A percentile compares a stretch with the other conserved stretches of the same genome.
phyloP scores from a whole-genome alignment of 2,797 vertebrate species.

The Catamblyrhynchus diadema region DNA sequence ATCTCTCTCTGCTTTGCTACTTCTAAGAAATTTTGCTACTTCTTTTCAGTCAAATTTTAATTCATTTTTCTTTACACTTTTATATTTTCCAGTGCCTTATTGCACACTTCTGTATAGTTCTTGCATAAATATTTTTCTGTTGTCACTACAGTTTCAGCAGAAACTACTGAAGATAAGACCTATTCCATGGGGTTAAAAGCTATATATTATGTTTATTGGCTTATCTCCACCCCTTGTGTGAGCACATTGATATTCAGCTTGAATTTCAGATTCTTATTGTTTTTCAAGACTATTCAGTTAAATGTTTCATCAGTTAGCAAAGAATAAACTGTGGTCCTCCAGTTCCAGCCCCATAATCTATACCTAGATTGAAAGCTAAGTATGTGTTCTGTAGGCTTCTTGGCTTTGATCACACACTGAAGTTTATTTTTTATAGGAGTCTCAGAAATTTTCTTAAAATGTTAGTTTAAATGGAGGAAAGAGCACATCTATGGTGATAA shows the following conservation, averaged over 20 bases:
- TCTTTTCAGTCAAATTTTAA: not conserved
- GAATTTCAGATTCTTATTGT: not conserved
- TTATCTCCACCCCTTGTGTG: not conserved
- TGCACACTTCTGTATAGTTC: not conserved
- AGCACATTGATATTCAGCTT: not conserved
- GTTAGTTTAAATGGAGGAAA: not conserved
- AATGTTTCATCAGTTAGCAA: not conserved
- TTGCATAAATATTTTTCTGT: not conserved
- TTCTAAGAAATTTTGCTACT: not conserved
- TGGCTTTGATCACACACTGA: not conserved
- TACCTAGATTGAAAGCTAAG: not conserved
- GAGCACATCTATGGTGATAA: not conserved
- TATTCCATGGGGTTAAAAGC: not conserved
- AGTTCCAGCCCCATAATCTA: not conserved
- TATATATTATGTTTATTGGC: not conserved
- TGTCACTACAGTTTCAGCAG: not conserved
- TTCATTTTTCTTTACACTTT: not conserved
- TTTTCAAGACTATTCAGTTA: not conserved
- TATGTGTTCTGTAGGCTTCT: not conserved
- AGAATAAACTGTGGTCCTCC: not conserved
- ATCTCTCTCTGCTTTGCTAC: not conserved
- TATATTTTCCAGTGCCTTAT: not conserved
- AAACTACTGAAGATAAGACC: not conserved
- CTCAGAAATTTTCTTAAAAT: not conserved
- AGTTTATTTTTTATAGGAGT: not conserved